A percentile compares a stretch with the other conserved stretches of the same genome.
Evolutionary conservation across 2,797 vertebrate genomes (phyloP).

Genomic region (Macropus fuliginosus): DNA sequence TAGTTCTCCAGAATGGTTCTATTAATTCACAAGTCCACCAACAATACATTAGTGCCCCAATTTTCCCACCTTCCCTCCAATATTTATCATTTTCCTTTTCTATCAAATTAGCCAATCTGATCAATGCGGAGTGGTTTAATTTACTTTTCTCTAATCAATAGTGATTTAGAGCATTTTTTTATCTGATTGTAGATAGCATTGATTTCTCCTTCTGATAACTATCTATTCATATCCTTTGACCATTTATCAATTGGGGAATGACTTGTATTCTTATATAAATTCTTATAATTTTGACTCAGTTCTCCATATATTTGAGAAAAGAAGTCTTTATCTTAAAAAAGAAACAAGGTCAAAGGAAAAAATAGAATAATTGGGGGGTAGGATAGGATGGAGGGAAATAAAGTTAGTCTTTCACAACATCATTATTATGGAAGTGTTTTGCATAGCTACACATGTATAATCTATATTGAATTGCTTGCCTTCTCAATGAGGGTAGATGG

Average conservation of each 20-base stretch:
- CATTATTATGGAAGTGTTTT: no score
- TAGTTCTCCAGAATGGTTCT: neutral
- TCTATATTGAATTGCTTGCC: no score
- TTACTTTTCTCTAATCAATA: neutral
- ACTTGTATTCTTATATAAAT: neutral
- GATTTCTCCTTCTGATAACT: neutral
- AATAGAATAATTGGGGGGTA: no score
- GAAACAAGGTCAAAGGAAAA: no score
- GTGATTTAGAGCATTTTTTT: neutral
- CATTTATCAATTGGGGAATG: neutral
- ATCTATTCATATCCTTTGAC: neutral
- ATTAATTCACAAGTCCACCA: neutral
- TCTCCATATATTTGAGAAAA: neutral
- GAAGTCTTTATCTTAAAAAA: no score
- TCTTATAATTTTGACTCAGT: neutral
- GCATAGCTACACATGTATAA: no score
- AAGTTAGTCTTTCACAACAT: no score
- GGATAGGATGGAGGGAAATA: no score
- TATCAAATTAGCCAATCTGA: neutral
- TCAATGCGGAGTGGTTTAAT: neutral
- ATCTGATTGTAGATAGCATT: neutral
- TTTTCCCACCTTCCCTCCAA: neutral
- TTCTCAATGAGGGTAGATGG: no score
- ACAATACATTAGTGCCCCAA: neutral
- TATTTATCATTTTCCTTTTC: neutral